These are phyloP conservation scores for Seriola rivoliana DNA, from an alignment of 2,113 vertebrate genomes.

Conservation along the genomic window DNA sequence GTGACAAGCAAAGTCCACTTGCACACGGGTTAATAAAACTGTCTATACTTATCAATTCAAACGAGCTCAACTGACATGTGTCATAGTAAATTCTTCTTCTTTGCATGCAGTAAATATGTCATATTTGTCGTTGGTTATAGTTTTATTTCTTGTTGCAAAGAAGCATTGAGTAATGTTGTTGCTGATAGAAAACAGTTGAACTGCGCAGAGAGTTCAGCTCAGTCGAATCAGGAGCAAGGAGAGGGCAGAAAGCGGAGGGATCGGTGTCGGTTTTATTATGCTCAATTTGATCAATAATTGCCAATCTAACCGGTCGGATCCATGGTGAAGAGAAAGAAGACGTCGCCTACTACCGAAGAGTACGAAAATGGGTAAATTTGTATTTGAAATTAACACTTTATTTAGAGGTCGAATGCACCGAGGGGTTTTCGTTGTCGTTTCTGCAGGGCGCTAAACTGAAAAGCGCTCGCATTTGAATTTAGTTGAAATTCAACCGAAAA, in stretches of 20 bases:
- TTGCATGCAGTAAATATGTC: background rate
- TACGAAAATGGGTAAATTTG: conserved; percentile 86
- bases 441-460: conserved; percentile 87
- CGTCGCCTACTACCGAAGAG: conserved; percentile 83
- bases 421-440: conserved; percentile 85
- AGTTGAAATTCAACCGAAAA: conserved; percentile 71
- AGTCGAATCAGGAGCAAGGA: conserved; percentile 79
- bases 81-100: background rate
- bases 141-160: conserved; percentile 43
- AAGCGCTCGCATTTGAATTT: conserved; percentile 86
- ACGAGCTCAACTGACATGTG: background rate
- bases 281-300: conserved; percentile 77
- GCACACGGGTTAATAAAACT: conserved; percentile 65
- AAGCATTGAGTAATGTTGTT: conserved; percentile 81
- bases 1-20: conserved; percentile 66
- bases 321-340: conserved; percentile 93
- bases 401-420: conserved; percentile 84
- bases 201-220: conserved; percentile 88
- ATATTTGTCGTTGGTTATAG: background rate
- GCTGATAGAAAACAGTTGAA: conserved; percentile 80
- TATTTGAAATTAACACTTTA: conserved; percentile 82
- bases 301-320: conserved; percentile 82
- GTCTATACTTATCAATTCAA: conserved; percentile 32
- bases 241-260: conserved; percentile 79
- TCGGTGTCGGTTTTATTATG: conserved; percentile 86